phyloP scores from a whole-genome alignment of 2,888 invertebrate species.

The Eurytoma californica region DNA sequence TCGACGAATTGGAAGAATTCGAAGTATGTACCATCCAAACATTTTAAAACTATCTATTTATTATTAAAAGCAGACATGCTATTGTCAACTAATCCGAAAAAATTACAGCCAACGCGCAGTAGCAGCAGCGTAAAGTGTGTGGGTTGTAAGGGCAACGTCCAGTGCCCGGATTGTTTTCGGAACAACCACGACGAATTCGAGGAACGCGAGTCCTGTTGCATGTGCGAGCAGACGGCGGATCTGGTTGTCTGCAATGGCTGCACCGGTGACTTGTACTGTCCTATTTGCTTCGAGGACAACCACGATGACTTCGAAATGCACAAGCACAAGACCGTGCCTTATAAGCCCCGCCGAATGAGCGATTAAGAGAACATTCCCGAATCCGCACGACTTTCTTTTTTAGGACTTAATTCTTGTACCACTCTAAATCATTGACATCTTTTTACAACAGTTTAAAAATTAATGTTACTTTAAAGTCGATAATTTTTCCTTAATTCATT shows the following conservation, averaged over 20 bases:
- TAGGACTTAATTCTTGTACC: not conserved
- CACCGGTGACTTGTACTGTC: slow-evolving; percentile 87
- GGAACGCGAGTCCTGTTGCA: slow-evolving; percentile 21
- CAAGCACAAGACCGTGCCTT: slow-evolving; percentile 64
- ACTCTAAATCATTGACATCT: not conserved
- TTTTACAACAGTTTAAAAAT: no score
- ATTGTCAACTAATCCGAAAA: not conserved
- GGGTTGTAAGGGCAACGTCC: slow-evolving; percentile 19
- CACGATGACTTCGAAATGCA: slow-evolving; percentile 79
- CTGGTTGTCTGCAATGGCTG: slow-evolving; percentile 85
- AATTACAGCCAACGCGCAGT: not conserved
- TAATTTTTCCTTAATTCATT: no score
- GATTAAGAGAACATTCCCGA: slow-evolving; percentile 11
- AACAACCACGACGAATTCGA: slow-evolving; percentile 24
- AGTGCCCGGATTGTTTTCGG: slow-evolving; percentile 25
- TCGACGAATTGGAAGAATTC: slow-evolving; percentile 64
- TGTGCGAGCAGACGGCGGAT: slow-evolving; percentile 35
- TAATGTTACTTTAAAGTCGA: no score
- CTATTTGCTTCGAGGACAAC: slow-evolving; percentile 83
- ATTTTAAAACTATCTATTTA: not conserved
- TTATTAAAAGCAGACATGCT: no score
- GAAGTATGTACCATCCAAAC: slow-evolving; percentile 58
- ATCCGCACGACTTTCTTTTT: not conserved
- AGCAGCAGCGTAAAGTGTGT: not conserved
- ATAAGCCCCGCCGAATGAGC: slow-evolving; percentile 45